Conservation (phyloP, 2,113 vertebrate species). For the Hipposideros armiger region DNA sequence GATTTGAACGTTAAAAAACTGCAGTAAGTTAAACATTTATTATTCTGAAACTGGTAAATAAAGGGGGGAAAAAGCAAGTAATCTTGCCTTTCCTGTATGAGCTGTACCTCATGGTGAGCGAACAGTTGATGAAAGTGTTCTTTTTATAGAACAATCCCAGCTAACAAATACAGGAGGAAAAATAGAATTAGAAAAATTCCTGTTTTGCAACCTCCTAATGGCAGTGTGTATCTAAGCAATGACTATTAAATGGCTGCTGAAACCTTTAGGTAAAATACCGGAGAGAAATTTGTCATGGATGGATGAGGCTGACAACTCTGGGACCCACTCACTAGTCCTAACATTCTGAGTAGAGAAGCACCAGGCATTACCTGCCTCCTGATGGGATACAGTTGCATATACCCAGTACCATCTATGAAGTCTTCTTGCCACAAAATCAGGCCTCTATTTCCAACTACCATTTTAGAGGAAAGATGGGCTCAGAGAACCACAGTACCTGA, state of each 20-base stretch:
- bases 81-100: background rate
- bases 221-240: accelerated
- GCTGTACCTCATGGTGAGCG: background rate
- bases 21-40: background rate
- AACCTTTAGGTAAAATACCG: background rate
- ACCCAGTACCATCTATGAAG: background rate
- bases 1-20: background rate
- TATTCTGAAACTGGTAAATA: background rate
- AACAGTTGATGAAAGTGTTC: background rate
- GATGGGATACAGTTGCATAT: too few relatives aligned
- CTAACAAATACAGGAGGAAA: background rate
- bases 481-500: background rate
- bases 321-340: background rate
- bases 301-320: background rate
- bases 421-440: background rate
- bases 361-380: background rate
- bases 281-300: background rate
- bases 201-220: background rate
- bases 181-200: background rate
- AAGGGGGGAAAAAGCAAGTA: background rate
- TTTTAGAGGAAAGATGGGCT: background rate
- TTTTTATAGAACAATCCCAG: background rate
- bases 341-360: accelerated
- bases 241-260: background rate
- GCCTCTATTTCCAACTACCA: background rate